These are phyloP conservation scores for Tetramorium alpestre DNA, from an alignment of 1,140 invertebrate genomes.

Conservation along the genomic window DNA sequence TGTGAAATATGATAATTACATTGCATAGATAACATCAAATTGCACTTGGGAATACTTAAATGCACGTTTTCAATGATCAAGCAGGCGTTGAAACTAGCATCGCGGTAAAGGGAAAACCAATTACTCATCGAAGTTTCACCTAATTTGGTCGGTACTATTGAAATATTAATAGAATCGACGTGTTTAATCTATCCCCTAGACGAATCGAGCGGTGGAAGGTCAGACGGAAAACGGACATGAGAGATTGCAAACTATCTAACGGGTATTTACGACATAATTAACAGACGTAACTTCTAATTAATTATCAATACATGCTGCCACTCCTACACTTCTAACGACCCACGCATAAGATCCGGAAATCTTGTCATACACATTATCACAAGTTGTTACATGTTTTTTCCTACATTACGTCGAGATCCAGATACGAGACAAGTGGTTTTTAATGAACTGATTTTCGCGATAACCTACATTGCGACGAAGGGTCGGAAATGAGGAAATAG, in stretches of 20 bases:
- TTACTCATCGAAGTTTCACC: slow-evolving; percentile 57
- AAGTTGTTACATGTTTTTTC: background rate
- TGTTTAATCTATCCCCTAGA: slow-evolving; percentile 48
- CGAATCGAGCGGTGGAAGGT: background rate
- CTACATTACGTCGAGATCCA: background rate
- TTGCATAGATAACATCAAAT: slow-evolving; percentile 26
- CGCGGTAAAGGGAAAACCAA: slow-evolving; percentile 28
- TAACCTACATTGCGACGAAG: background rate
- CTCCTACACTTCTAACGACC: background rate
- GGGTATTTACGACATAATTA: slow-evolving; percentile 10
- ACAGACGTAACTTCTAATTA: background rate
- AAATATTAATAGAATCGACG: slow-evolving; percentile 66
- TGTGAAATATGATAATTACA: slow-evolving; percentile 41
- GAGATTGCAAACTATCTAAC: background rate
- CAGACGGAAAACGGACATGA: background rate
- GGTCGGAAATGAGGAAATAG: background rate
- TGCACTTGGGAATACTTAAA: slow-evolving; percentile 36
- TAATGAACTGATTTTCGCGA: slow-evolving; percentile 28
- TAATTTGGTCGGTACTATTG: slow-evolving; percentile 58
- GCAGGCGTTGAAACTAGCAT: slow-evolving; percentile 34
- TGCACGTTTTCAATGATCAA: background rate
- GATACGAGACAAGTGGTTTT: background rate
- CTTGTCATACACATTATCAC: slow-evolving; percentile 9
- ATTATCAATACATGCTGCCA: background rate
- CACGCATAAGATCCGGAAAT: background rate